Evolutionary conservation across 2,888 invertebrate genomes (phyloP).

Genomic region (Oeneis ivallda): DNA sequence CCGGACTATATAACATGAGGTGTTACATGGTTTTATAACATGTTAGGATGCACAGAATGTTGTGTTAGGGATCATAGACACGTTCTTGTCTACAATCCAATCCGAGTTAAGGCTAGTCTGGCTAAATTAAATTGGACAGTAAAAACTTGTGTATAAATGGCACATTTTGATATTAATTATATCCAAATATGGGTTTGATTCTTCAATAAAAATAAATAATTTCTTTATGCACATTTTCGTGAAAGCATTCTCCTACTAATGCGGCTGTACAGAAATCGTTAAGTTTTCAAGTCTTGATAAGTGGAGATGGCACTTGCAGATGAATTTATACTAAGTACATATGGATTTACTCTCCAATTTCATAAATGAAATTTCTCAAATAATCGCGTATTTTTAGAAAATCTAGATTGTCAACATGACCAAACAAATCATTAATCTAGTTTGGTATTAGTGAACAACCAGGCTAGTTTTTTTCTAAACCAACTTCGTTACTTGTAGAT

Average conservation of each 20-base stretch:
- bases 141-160: conserved; percentile 35
- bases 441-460: neutral
- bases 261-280: neutral
- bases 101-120: neutral
- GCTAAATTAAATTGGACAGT: neutral
- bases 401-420: too few relatives aligned
- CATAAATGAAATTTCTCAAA: too few relatives aligned
- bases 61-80: neutral
- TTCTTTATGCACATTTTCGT: neutral
- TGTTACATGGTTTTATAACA: neutral
- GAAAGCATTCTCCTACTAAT: neutral
- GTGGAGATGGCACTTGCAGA: too few relatives aligned
- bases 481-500: neutral
- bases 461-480: neutral
- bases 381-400: too few relatives aligned
- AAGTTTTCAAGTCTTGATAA: neutral
- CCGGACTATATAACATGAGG: conserved; percentile 1
- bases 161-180: conserved; percentile 36
- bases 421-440: too few relatives aligned
- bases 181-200: conserved; percentile 16
- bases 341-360: too few relatives aligned
- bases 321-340: too few relatives aligned
- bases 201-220: neutral
- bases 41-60: neutral
- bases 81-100: conserved; percentile 3